Conservation (phyloP, 92 coral and sea anemone species). For the Desmophyllum pertusum region DNA sequence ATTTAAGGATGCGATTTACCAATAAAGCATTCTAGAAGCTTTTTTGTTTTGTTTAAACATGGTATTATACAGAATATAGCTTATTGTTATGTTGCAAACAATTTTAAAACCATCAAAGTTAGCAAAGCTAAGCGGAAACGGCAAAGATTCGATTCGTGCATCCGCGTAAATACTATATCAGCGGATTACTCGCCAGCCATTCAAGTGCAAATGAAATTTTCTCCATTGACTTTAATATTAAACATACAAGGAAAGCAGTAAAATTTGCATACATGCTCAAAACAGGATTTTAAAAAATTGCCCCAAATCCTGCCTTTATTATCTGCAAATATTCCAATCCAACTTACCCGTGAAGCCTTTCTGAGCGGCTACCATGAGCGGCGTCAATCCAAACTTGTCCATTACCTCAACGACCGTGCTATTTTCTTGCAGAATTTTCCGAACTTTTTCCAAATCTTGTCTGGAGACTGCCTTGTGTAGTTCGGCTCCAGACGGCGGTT, state of each 20-base stretch:
- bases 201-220: conserved; percentile 10
- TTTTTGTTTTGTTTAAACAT: conserved; percentile 17
- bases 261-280: conserved; percentile 4
- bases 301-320: neutral
- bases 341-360: conserved; percentile 77
- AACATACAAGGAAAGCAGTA: too few species aligned
- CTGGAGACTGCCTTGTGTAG: conserved; percentile 88
- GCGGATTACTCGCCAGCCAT: neutral
- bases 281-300: conserved; percentile 5
- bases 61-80: neutral
- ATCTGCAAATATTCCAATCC: neutral
- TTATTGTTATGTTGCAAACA: conserved; percentile 4
- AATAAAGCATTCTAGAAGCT: neutral
- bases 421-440: conserved; percentile 76
- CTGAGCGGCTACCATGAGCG: conserved; percentile 90
- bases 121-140: neutral
- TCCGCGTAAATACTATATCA: neutral
- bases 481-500: conserved; percentile 98
- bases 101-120: neutral
- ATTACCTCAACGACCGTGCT: conserved; percentile 91
- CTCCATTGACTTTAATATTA: neutral
- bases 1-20: neutral
- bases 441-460: conserved; percentile 82
- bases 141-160: neutral
- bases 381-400: conserved; percentile 92